phyloP scores from a whole-genome alignment of 2,797 vertebrate species.

The Babyrousa celebensis region DNA sequence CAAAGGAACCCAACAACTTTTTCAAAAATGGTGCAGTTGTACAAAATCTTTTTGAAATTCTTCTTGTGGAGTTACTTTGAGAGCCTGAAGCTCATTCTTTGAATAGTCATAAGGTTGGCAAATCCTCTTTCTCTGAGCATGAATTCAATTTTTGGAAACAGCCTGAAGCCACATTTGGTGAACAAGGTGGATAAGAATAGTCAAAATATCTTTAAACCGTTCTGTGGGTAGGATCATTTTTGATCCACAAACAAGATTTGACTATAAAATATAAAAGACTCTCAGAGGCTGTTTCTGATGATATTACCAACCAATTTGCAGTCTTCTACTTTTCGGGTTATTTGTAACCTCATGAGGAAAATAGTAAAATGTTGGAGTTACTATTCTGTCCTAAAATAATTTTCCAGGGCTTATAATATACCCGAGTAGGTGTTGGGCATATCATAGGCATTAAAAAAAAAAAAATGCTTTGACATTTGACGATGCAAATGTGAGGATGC shows the following conservation, averaged over 20 bases:
- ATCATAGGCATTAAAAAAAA: slow-evolving; percentile 5
- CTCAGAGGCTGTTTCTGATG: not conserved
- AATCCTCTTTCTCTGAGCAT: slow-evolving; percentile 32
- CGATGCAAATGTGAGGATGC: not conserved
- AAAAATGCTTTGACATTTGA: not conserved
- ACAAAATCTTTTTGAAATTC: slow-evolving; percentile 71
- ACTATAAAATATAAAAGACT: not conserved
- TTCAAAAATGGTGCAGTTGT: slow-evolving; percentile 52
- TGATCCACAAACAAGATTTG: slow-evolving; percentile 47
- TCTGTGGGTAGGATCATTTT: not conserved
- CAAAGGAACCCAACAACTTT: slow-evolving; percentile 63
- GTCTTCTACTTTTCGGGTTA: not conserved
- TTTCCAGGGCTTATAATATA: slow-evolving; percentile 11
- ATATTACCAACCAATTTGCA: not conserved
- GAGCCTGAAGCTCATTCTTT: slow-evolving; percentile 56
- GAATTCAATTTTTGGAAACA: slow-evolving; percentile 58
- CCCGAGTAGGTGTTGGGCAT: not conserved
- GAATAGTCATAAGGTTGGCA: slow-evolving; percentile 69
- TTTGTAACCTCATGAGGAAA: slow-evolving; percentile 35
- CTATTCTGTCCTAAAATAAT: slow-evolving; percentile 40
- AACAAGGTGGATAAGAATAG: slow-evolving; percentile 52
- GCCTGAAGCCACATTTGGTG: slow-evolving; percentile 44
- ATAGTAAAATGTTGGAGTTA: slow-evolving; percentile 36
- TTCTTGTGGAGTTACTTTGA: slow-evolving; percentile 64
- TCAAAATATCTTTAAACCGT: slow-evolving; percentile 63